Percentiles rank a stretch among this genome's conserved stretches.
Evolutionary conservation across 2,888 invertebrate genomes (phyloP).

Genomic region (Caenorhabditis japonica): DNA sequence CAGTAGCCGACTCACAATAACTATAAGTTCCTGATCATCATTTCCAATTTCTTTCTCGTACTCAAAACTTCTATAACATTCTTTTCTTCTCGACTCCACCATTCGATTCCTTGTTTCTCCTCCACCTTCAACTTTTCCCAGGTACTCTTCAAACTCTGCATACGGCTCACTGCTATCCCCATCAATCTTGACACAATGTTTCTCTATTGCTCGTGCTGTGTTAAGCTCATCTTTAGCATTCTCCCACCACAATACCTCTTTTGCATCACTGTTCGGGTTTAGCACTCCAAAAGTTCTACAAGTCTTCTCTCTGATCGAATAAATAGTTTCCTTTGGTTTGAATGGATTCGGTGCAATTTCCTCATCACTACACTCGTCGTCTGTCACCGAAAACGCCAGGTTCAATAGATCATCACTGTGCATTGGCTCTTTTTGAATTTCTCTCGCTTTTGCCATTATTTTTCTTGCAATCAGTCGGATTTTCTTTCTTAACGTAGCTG

Average conservation of each 20-base stretch:
- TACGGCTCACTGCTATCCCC: constrained; percentile 23
- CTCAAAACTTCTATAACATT: constrained; percentile 17
- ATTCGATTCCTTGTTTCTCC: constrained; percentile 7
- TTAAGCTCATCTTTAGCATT: constrained; percentile 28
- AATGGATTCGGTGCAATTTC: constrained; percentile 11
- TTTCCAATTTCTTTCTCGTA: neutral
- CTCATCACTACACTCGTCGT: constrained; percentile 36
- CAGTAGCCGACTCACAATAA: too few species aligned
- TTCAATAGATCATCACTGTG: constrained; percentile 13
- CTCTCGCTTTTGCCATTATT: constrained; percentile 18
- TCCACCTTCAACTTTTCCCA: neutral
- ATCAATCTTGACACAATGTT: constrained; percentile 21
- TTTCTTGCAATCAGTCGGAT: constrained; percentile 25
- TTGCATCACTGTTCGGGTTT: constrained; percentile 1
- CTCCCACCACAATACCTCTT: constrained; percentile 27
- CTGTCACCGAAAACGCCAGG: constrained; percentile 20
- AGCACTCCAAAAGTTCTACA: constrained; percentile 13
- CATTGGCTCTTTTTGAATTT: constrained; percentile 9
- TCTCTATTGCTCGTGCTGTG: constrained; percentile 1
- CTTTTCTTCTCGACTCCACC: constrained; percentile 8
- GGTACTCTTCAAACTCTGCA: constrained; percentile 9
- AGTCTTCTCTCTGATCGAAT: constrained; percentile 1
- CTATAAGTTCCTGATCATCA: neutral
- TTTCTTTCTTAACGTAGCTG: neutral
- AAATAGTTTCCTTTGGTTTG: constrained; percentile 1